Evolutionary conservation across 2,888 invertebrate genomes (phyloP), one percentile per base, ranked within the genome.

Genomic region (Drosophila cognata): DNA sequence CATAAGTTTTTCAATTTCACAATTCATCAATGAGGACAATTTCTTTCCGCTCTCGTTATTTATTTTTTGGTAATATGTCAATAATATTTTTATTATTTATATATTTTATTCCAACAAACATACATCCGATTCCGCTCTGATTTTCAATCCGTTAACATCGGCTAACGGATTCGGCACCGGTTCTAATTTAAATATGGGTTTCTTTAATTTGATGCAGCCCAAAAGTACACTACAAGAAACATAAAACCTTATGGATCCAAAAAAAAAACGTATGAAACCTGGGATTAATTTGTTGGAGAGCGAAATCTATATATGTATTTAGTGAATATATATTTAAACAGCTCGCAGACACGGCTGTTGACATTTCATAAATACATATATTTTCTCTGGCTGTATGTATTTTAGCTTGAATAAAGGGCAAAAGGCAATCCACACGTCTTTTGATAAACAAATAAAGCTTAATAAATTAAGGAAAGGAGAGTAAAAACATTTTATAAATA

Each of bases 301-400:
- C 13, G 35, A 29, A 61, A 36, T 50, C 25, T 11, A 63, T 38
- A 38, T 62, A n/a, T 31, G 25, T 48, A n/a, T 31, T 29, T 48
- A 36, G 31, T 36, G 35, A 63, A 31, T 31, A 50, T 50, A 50
- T 65, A 33, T 65, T 64, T 50, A 38, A 65, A 38, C 28, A 33
- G 65, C 25, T 11, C 5, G 38, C 21, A 11, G 8, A 41, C 16
- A 29, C 29, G 10, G 16, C 38, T 41, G 16, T 10, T 29, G 25
- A 7, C 55, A 13, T 46, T 16, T 25, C 25, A 13, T 31, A 4
- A 21, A 28, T 52, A 50, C 16, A 41, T 18, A 18, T 38, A 51
- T 51, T 29, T 51, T 29, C 2, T 28, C n/a, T 6, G 18, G 13
- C 51, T 51, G 7, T n/a, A 13, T 51, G 29, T n/a, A 11, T 6